Conservation (phyloP, 2,113 vertebrate species). For the Peromyscus maniculatus region DNA sequence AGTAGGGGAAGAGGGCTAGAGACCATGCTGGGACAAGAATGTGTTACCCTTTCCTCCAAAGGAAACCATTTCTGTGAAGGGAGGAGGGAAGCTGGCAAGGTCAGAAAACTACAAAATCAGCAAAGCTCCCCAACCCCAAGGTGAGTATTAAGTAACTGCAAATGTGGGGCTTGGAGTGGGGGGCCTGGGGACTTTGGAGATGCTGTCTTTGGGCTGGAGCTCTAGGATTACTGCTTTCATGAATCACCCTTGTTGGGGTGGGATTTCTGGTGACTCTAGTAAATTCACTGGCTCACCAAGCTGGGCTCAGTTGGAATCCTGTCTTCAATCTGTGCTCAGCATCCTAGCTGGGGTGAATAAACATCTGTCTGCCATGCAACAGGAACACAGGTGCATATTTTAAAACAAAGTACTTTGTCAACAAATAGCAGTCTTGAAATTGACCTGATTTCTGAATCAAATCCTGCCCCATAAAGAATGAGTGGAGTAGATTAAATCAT, state of each 20-base stretch:
- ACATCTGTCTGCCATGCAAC: background rate
- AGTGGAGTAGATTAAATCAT: slow-evolving; percentile 49
- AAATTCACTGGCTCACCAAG: background rate
- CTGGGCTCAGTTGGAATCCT: background rate
- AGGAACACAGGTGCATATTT: background rate
- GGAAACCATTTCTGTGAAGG: background rate
- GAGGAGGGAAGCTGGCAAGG: background rate
- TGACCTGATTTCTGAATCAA: slow-evolving; percentile 64
- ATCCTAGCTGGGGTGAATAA: background rate
- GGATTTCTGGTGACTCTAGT: background rate
- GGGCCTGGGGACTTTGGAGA: background rate
- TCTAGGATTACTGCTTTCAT: background rate
- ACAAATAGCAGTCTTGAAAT: slow-evolving; percentile 5
- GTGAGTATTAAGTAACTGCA: too few relatives aligned
- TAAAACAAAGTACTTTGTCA: background rate
- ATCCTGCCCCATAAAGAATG: slow-evolving; percentile 23
- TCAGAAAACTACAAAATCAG: too few relatives aligned
- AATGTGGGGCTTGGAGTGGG: background rate
- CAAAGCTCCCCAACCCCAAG: background rate
- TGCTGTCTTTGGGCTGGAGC: background rate
- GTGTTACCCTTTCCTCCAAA: background rate
- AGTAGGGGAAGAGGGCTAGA: background rate
- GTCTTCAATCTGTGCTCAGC: background rate
- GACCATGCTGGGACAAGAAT: background rate
- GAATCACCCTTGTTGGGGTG: background rate